Conservation (phyloP, 2,888 invertebrate species). For the Thymelicus sylvestris region DNA sequence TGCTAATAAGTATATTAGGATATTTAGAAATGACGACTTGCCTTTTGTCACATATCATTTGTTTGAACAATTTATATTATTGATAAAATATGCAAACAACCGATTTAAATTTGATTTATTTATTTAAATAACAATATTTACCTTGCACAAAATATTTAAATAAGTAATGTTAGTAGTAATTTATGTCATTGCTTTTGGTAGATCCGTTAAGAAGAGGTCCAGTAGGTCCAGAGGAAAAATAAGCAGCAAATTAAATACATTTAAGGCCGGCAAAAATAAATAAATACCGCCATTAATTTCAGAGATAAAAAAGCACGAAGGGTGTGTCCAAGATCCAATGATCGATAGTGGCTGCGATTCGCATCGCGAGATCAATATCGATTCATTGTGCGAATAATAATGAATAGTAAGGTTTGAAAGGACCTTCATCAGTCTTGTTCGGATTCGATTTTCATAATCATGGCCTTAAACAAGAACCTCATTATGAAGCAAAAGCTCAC, state of each 20-base stretch:
- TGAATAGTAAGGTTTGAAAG: conserved; percentile 46
- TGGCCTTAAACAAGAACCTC: conserved; percentile 37
- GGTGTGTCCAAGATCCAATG: conserved; percentile 40
- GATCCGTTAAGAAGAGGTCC: too few relatives aligned
- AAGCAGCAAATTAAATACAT: neutral
- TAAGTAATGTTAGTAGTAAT: too few relatives aligned
- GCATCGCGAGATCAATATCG: conserved; percentile 48
- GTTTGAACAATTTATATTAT: too few relatives aligned
- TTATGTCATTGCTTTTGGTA: too few relatives aligned
- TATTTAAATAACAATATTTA: too few relatives aligned
- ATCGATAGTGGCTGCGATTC: conserved; percentile 49
- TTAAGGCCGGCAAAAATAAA: conserved; percentile 11
- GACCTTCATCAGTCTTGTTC: conserved; percentile 48
- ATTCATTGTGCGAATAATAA: conserved; percentile 47
- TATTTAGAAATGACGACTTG: neutral
- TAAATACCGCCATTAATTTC: conserved; percentile 18
- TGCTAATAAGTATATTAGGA: conserved; percentile 10
- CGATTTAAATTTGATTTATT: too few relatives aligned
- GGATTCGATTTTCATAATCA: conserved; percentile 42
- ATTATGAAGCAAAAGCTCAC: conserved; percentile 30
- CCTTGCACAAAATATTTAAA: too few relatives aligned
- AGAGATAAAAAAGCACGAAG: conserved; percentile 27
- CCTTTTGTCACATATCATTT: neutral
- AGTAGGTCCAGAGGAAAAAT: neutral
- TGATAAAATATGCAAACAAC: too few relatives aligned